These are phyloP conservation scores for Cyclargus thomasi DNA, from an alignment of 1,140 invertebrate species.

Conservation along the genomic window DNA sequence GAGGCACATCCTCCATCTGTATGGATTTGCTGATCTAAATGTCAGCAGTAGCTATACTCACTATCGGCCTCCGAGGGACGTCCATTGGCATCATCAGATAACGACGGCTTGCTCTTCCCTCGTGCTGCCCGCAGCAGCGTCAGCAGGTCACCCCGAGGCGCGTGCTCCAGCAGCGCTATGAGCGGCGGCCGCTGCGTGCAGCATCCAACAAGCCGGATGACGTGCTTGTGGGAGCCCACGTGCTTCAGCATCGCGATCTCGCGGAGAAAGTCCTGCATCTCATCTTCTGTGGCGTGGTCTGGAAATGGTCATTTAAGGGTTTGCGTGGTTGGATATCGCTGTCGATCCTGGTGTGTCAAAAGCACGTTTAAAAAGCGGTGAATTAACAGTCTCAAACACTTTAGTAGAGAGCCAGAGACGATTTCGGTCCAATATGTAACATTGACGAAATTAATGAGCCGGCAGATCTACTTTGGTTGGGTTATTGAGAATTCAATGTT, in stretches of 20 bases:
- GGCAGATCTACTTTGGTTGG: no score
- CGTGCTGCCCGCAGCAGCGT: conserved; percentile 69
- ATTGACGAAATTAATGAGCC: no score
- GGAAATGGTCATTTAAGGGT: no score
- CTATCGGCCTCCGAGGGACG: conserved; percentile 56
- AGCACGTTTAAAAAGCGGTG: no score
- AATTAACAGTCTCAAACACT: no score
- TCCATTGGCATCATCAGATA: conserved; percentile 31
- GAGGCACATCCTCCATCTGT: no score
- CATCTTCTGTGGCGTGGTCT: conserved; percentile 76
- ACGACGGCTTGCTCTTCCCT: conserved; percentile 35
- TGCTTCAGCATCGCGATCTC: conserved; percentile 89
- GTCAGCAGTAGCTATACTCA: conserved; percentile 41
- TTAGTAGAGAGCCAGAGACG: no score
- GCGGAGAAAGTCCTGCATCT: conserved; percentile 80
- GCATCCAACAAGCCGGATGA: conserved; percentile 86
- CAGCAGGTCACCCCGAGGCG: conserved; percentile 86
- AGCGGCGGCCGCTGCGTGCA: conserved; percentile 82
- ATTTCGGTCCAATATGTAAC: no score
- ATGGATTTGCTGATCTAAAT: not conserved
- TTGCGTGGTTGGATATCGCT: no score
- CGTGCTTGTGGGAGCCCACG: conserved; percentile 84
- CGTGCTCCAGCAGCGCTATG: conserved; percentile 87
- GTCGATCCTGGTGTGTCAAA: no score
- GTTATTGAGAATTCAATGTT: no score